Evolutionary conservation across 1,140 invertebrate genomes (phyloP).

Genomic region (honey bee (Apis mellifera)): DNA sequence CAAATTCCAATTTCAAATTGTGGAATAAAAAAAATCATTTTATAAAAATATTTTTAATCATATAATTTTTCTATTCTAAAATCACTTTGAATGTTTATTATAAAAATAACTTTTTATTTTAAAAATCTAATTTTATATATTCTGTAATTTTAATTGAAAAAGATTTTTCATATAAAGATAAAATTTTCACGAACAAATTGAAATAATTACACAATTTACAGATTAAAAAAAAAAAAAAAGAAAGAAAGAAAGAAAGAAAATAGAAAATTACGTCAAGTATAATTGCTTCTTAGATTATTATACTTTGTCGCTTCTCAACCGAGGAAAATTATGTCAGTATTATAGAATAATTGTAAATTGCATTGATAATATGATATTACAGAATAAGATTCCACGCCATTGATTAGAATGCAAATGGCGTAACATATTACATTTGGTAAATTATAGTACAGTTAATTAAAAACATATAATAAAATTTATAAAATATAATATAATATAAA

Average conservation of each 20-base stretch:
- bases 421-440: too few species aligned
- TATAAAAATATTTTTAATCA: neutral
- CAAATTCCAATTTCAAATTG: too few species aligned
- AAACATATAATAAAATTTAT: too few species aligned
- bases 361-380: neutral
- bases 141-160: neutral
- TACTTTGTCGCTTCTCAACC: neutral
- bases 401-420: too few species aligned
- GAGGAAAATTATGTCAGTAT: neutral
- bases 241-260: too few species aligned
- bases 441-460: too few species aligned
- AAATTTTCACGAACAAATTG: neutral
- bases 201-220: neutral
- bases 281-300: constrained; percentile 2
- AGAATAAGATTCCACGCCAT: too few species aligned
- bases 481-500: too few species aligned
- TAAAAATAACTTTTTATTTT: too few species aligned
- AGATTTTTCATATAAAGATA: neutral
- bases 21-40: neutral
- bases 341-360: constrained; percentile 27
- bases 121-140: too few species aligned
- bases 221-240: neutral
- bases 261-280: neutral
- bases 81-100: too few species aligned
- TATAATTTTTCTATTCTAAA: neutral